phyloP scores from a whole-genome alignment of 2,888 invertebrate genomes.

The Psococerastis gibbosa region DNA sequence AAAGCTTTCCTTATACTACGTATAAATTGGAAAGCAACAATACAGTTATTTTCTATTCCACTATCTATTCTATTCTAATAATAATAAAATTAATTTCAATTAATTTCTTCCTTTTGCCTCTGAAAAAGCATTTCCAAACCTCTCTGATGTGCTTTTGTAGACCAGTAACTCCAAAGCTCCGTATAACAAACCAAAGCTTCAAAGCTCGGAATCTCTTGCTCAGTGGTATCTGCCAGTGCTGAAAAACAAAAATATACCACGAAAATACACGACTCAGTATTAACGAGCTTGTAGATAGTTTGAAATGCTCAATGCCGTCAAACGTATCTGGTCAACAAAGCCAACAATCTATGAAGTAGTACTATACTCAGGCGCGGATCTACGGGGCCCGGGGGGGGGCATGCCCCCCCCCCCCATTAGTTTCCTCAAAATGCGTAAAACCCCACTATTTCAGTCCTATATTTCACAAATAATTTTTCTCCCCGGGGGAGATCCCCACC shows the following conservation, averaged over 20 bases:
- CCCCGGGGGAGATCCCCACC: no score
- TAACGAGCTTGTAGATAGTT: neutral
- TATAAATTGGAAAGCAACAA: no score
- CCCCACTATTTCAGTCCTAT: no score
- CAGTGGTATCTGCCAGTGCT: conserved; percentile 96
- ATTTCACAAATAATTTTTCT: no score
- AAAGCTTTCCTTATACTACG: no score
- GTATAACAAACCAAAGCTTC: conserved; percentile 93
- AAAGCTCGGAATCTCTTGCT: conserved; percentile 83
- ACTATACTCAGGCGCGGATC: no score
- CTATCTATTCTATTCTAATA: conserved; percentile 6
- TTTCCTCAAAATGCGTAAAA: no score
- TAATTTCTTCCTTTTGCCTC: conserved; percentile 10
- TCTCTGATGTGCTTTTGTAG: conserved; percentile 84
- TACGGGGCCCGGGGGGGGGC: no score
- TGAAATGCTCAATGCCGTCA: no score
- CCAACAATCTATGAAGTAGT: no score
- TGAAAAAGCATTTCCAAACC: conserved; percentile 29
- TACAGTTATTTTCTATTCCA: conserved; percentile 3
- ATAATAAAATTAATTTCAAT: neutral
- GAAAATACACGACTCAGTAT: neutral
- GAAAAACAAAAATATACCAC: conserved; percentile 21
- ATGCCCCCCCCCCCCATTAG: no score
- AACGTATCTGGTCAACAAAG: no score
- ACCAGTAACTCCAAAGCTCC: conserved; percentile 79